Conservation (phyloP, 2,113 vertebrate species). For the Egretta garzetta region DNA sequence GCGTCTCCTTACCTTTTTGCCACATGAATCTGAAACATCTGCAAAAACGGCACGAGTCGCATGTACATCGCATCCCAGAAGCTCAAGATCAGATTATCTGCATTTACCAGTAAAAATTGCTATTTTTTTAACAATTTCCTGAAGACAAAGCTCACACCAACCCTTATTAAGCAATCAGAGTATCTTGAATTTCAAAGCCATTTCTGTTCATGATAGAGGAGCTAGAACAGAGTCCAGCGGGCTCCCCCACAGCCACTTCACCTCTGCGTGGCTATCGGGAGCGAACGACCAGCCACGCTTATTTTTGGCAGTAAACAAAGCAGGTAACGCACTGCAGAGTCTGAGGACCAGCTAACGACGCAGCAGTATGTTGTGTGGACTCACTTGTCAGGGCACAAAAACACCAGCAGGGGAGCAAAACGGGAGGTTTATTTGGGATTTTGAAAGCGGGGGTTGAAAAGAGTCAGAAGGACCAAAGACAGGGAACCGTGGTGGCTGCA, state of each 20-base stretch:
- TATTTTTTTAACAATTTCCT: not conserved
- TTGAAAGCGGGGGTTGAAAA: not conserved
- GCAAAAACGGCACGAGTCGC: not conserved
- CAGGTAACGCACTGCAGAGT: not conserved
- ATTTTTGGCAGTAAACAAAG: conserved; percentile 26
- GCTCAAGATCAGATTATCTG: fast-evolving
- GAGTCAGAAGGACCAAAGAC: not conserved
- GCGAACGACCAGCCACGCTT: not conserved
- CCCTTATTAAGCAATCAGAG: fast-evolving
- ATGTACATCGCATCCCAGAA: fast-evolving
- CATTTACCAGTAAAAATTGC: not conserved
- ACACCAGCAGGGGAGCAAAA: not conserved
- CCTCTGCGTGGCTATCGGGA: not conserved
- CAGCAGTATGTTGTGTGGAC: fast-evolving
- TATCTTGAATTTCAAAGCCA: not conserved
- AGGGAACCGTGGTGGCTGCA: fast-evolving
- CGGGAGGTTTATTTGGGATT: not conserved
- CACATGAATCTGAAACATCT: fast-evolving
- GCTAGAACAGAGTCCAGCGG: not conserved
- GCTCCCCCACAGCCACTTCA: not conserved
- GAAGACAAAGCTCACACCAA: fast-evolving
- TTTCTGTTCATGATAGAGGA: fast-evolving
- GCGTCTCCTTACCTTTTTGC: fast-evolving
- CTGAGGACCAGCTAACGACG: not conserved
- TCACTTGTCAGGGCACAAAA: not conserved